Evolutionary conservation across 2,113 vertebrate genomes (phyloP), one percentile per base, ranked within the genome.

Genomic region (Chrysemys picta): DNA sequence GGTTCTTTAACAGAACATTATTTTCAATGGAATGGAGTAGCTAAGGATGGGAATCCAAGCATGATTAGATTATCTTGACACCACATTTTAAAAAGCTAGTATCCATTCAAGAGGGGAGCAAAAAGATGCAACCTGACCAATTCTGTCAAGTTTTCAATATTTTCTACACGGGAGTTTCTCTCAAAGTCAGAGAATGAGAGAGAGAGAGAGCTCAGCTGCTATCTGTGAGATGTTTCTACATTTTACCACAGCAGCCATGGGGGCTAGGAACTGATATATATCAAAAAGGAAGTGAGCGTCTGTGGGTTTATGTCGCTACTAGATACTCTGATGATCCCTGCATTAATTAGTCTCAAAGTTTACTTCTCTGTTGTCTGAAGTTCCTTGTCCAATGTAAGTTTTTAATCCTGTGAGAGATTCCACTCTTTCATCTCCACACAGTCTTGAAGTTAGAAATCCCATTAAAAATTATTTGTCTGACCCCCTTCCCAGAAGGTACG

Each of bases 361-460:
- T 87, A 78, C 78, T 89, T 91, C 65, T 50, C 57, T 93, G 3
- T 94, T 92, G 83, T 88, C 87, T 93, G 85, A 88, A 38, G 84
- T 94, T 88, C 89, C 54, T 6, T 92, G 91, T 96, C 91, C 79
- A 95, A 79, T 84, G 89, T 65, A 69, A 50, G 65, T 87, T 92
- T 65, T 52, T 91, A 69, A 83, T 96, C 92, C 93, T 82, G 1
- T 1, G 25, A 57, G 91, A 95, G 79, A 56, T 45, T 94, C 49
- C 49, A 80, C 35, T 8, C 76, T 92, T 89, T 85, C 50, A 85
- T 95, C 94, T 96, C 93, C 90, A 85, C 5, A 13, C 47, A 29
- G 56, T 47, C 72, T 49, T 69, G 81, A 54, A 92, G 52, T 93
- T 97, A 95, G 96, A 82, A 96, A 95, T 96, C 82, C 92, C 95